Evolutionary conservation across 2,888 invertebrate genomes (phyloP).

Genomic region (Cryptophagus acutangulus): DNA sequence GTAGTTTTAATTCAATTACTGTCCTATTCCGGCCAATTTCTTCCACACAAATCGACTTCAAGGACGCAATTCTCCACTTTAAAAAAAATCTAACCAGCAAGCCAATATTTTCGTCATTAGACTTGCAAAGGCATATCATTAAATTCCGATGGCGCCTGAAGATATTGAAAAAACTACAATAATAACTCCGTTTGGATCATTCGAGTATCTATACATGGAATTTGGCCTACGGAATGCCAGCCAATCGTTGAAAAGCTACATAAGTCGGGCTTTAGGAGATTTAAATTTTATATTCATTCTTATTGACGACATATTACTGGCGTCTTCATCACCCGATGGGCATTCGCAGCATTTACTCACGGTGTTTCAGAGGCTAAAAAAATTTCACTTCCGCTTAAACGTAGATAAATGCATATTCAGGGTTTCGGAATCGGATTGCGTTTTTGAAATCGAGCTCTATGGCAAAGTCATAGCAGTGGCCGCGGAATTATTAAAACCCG

Average conservation of each 20-base stretch:
- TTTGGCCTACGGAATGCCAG: slow-evolving; percentile 39
- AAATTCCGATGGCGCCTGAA: slow-evolving; percentile 36
- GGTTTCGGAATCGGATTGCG: too few species aligned
- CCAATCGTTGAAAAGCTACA: slow-evolving; percentile 40
- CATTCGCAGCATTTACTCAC: slow-evolving; percentile 17
- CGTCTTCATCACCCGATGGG: slow-evolving; percentile 21
- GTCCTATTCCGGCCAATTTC: too few species aligned
- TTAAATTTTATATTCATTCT: slow-evolving; percentile 35
- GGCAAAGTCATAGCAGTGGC: too few species aligned
- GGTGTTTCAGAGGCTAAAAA: slow-evolving; percentile 24
- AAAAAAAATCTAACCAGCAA: slow-evolving; percentile 14
- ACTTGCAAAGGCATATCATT: slow-evolving; percentile 33
- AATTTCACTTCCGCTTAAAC: slow-evolving; percentile 29
- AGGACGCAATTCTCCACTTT: slow-evolving; percentile 24
- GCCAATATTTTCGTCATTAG: slow-evolving; percentile 14
- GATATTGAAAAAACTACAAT: slow-evolving; percentile 42
- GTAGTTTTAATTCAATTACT: too few species aligned
- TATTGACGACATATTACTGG: slow-evolving; percentile 37
- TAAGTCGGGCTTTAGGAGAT: slow-evolving; percentile 30
- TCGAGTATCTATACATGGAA: slow-evolving; percentile 35
- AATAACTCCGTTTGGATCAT: slow-evolving; percentile 40
- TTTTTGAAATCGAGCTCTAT: too few species aligned
- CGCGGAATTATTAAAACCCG: too few species aligned
- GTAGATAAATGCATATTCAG: slow-evolving; percentile 34
- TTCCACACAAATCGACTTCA: too few species aligned